A percentile compares a stretch with the other conserved stretches of the same genome.
phyloP scores from a whole-genome alignment of 2,113 vertebrate genomes.

The Mormyrus lacerda region DNA sequence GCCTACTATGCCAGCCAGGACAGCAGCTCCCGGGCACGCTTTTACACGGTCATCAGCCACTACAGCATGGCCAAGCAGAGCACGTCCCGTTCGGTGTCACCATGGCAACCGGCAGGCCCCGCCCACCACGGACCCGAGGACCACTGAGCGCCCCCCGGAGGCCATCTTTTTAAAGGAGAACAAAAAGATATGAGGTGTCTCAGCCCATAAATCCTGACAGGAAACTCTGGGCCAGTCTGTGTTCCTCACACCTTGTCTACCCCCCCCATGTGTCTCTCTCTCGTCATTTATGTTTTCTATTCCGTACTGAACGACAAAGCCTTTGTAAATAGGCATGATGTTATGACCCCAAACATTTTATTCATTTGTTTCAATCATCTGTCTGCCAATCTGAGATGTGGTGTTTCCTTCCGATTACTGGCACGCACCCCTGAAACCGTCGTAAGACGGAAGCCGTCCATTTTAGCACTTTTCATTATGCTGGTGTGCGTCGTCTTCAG shows the following conservation, averaged over 20 bases:
- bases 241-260: not conserved
- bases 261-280: not conserved
- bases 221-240: not conserved
- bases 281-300: conserved; percentile 76
- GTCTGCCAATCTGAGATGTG: not conserved
- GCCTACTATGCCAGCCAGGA: conserved; percentile 94
- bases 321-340: conserved; percentile 53
- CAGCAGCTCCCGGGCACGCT: conserved; percentile 83
- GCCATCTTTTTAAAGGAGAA: not conserved
- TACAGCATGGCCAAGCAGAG: conserved; percentile 99
- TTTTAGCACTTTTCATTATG: not conserved
- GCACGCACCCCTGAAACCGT: conserved; percentile 3
- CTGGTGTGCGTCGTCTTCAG: not conserved
- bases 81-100: conserved; percentile 86
- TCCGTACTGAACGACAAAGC: conserved; percentile 42
- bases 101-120: conserved; percentile 81
- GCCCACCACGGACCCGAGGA: conserved; percentile 76
- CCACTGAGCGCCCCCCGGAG: conserved; percentile 60
- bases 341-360: not conserved
- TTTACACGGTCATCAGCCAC: conserved; percentile 99
- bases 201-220: not conserved
- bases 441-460: not conserved
- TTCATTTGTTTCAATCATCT: conserved; percentile 6
- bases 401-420: not conserved
- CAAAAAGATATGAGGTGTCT: not conserved